Conservation (phyloP, 2,888 invertebrate species). For the Nemapogon koenigi region DNA sequence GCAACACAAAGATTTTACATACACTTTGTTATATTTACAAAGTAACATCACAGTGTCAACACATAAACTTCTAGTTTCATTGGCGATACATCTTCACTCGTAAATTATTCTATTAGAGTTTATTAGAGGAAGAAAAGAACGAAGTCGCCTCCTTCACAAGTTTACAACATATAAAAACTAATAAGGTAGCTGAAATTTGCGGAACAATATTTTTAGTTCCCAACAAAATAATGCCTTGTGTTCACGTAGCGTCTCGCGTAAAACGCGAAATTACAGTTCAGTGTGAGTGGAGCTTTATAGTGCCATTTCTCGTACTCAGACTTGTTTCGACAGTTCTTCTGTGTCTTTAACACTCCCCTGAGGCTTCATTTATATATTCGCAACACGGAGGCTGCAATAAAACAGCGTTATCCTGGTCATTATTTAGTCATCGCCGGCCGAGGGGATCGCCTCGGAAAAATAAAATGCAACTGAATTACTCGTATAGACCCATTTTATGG, state of each 20-base stretch:
- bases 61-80: conserved; percentile 17
- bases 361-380: conserved; percentile 63
- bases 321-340: conserved; percentile 59
- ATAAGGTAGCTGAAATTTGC: background rate
- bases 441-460: conserved; percentile 24
- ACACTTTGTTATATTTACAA: background rate
- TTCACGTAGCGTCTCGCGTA: background rate
- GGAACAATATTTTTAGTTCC: conserved; percentile 2
- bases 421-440: conserved; percentile 61
- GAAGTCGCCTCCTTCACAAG: conserved; percentile 3
- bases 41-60: conserved; percentile 11
- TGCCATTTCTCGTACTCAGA: conserved; percentile 53
- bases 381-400: conserved; percentile 60
- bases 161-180: background rate
- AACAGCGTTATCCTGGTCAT: conserved; percentile 63
- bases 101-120: conserved; percentile 21
- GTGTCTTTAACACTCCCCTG: conserved; percentile 61
- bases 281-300: conserved; percentile 53
- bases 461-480: conserved; percentile 55
- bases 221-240: conserved; percentile 1
- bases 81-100: conserved; percentile 16
- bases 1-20: no score
- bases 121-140: conserved; percentile 16
- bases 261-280: conserved; percentile 43
- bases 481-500: conserved; percentile 10